Conservation (phyloP, 2,113 vertebrate species). For the Sapayoa aenigma region DNA sequence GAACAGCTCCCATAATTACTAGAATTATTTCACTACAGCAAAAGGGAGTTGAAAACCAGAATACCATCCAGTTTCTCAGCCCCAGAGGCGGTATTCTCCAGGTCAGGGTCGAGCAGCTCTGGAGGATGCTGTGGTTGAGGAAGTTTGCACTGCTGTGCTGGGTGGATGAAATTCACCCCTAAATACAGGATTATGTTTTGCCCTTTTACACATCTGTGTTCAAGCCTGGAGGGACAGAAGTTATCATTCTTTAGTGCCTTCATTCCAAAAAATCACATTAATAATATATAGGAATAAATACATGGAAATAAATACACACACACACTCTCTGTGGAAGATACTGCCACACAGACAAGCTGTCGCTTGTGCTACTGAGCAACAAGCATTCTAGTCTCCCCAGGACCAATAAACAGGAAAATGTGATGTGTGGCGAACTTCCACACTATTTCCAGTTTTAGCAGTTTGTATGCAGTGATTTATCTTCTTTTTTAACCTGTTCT, state of each 20-base stretch:
- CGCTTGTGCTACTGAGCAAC: not conserved
- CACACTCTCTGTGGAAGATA: not conserved
- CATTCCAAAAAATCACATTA: not conserved
- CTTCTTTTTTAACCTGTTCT: not conserved
- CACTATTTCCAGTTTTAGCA: not conserved
- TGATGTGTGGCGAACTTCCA: accelerated
- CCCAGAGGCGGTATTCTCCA: not conserved
- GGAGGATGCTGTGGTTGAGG: not conserved
- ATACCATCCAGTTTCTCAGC: conserved; percentile 15
- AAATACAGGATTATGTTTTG: not conserved
- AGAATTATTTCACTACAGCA: conserved; percentile 34
- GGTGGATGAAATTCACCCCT: not conserved
- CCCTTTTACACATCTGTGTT: not conserved
- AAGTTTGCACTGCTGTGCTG: not conserved
- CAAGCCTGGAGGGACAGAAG: not conserved
- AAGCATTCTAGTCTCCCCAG: not conserved
- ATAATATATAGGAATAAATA: not conserved
- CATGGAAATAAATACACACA: not conserved
- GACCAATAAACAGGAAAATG: not conserved
- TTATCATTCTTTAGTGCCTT: not conserved
- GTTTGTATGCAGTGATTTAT: not conserved
- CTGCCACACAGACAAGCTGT: not conserved
- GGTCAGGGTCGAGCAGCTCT: not conserved
- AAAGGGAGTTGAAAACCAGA: conserved; percentile 15
- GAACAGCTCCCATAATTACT: conserved; percentile 51